These are phyloP conservation scores for Trypoxylus dichotomus DNA, from an alignment of 1,140 invertebrate species.

Conservation along the genomic window DNA sequence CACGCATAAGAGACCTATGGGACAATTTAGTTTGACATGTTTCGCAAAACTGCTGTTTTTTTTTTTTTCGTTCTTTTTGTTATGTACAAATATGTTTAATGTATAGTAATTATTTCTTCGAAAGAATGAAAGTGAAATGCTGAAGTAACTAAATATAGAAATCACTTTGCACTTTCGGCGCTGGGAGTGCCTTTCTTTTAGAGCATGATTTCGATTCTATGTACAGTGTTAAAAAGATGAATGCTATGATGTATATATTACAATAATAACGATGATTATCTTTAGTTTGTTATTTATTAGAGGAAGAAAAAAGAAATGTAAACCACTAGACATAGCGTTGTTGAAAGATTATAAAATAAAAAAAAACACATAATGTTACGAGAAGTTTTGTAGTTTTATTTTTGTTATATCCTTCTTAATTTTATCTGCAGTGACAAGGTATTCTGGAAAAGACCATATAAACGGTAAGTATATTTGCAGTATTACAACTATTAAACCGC, in stretches of 20 bases:
- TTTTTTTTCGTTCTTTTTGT: slow-evolving; percentile 12
- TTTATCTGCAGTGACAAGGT: no score
- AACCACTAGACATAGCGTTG: slow-evolving; percentile 28
- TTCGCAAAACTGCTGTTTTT: background rate
- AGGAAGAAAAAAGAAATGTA: slow-evolving; percentile 18
- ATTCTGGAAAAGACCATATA: no score
- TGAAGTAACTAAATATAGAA: slow-evolving; percentile 1
- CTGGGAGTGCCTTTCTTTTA: slow-evolving; percentile 3
- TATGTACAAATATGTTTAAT: slow-evolving; percentile 11
- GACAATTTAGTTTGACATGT: background rate
- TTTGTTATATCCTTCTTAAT: background rate
- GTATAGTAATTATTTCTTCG: background rate
- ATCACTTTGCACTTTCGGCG: background rate
- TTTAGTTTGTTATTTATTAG: slow-evolving; percentile 31
- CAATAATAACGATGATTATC: background rate
- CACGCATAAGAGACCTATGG: no score
- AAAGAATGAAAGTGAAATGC: background rate
- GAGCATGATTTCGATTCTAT: slow-evolving; percentile 20
- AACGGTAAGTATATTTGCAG: no score
- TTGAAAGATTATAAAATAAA: slow-evolving; percentile 27
- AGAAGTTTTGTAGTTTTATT: slow-evolving; percentile 21
- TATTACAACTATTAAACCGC: no score
- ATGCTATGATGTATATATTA: slow-evolving; percentile 30
- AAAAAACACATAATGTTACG: slow-evolving; percentile 27
- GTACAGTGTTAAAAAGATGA: slow-evolving; percentile 26